These are phyloP conservation scores for Caerostris darwini DNA, from an alignment of 1,140 invertebrate species.

Conservation along the genomic window DNA sequence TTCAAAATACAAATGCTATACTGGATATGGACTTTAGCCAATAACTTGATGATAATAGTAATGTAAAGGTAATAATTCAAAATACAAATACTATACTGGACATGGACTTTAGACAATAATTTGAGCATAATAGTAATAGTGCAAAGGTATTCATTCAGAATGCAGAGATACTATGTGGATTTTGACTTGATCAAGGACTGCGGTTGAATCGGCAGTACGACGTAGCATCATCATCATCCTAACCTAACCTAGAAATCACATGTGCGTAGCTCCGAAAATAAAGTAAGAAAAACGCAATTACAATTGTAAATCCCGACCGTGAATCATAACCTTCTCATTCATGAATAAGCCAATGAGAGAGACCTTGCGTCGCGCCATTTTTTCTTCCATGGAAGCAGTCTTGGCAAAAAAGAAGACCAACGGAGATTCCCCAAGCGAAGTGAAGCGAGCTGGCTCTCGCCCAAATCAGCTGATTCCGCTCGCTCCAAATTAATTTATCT, in stretches of 20 bases:
- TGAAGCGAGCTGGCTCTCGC: background rate
- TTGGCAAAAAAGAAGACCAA: background rate
- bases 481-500: conserved; percentile 49
- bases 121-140: too few relatives aligned
- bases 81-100: too few relatives aligned
- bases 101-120: too few relatives aligned
- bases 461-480: conserved; percentile 44
- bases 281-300: background rate
- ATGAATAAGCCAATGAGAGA: background rate
- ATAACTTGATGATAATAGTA: too few relatives aligned
- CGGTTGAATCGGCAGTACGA: background rate
- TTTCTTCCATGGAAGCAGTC: too few relatives aligned
- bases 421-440: background rate
- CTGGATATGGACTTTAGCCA: too few relatives aligned
- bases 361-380: background rate
- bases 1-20: too few relatives aligned
- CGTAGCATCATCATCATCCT: background rate
- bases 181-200: too few relatives aligned
- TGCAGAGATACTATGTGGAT: too few relatives aligned
- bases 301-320: background rate
- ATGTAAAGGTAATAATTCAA: too few relatives aligned
- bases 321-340: background rate
- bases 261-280: background rate
- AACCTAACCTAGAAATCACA: conserved; percentile 14
- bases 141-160: too few relatives aligned